Base-by-base conservation (phyloP, 2,113 vertebrate species). In the Corythornis cristatus region DNA sequence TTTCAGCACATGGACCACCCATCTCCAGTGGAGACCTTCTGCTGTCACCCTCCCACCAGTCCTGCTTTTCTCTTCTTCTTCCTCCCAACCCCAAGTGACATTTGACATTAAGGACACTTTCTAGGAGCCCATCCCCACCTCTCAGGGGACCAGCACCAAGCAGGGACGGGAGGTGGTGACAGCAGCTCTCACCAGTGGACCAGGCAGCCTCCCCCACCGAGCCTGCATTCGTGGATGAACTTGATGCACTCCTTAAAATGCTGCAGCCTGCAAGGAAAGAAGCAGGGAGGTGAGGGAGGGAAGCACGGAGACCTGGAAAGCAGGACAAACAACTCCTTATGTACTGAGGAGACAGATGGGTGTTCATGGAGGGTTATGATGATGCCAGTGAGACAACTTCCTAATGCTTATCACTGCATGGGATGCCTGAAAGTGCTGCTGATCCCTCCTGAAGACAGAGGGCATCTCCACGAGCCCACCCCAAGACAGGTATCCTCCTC, bases 241-340 rank as follows among this genome's bases (percentile, higher is more conserved):
- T 89, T 87, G 95, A 99, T 99, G 90, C 98, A 97, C 82, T 99
- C 98, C 97, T 98, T 98, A 54, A 99, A 99, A 97, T 99, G 98
- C 77, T 98, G 98, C 72, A 97, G 95, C 97, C 99, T 99, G 95
- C 15, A 40, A 90, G 89, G 64, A 88, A 80, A 88, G 53, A 74
- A 75, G 18, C 28, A 5, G 37, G 16, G 8, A 15, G 53, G 46
- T 70, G 65, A 95, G 71, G 57, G 50, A 57, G 62, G 29, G 65
- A 77, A 15, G 60, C 33, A 13, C 1, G 14, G 68, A 48, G 42
- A 28, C 45, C 21, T 23, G 73, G 33, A 22, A 19, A 65, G 13
- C 3, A 1, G 70, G 73, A 37, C 22, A 28, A 81, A 21, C 5
- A 2, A 57, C 40, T 57, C 68, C 9, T 0, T 2, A 5, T 4